Conservation (phyloP, 2,113 vertebrate species). For the Strix uralensis region DNA sequence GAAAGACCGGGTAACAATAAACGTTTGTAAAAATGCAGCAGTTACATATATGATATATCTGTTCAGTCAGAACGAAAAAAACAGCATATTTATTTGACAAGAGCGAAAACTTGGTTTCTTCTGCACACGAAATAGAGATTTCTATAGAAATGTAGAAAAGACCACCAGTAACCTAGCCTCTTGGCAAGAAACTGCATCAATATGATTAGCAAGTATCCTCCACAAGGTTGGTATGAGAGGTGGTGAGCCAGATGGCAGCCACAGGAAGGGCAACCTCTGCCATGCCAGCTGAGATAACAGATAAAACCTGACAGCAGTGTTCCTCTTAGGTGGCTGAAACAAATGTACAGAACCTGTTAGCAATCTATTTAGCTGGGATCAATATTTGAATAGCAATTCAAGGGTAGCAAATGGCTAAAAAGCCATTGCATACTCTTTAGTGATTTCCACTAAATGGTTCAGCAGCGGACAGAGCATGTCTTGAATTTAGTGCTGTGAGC, state of each 20-base stretch:
- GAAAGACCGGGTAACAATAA: neutral
- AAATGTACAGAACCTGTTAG: slow-evolving; percentile 47
- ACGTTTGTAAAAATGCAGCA: neutral
- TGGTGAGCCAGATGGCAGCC: slow-evolving; percentile 57
- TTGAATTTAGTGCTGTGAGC: neutral
- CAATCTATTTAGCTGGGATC: slow-evolving; percentile 48
- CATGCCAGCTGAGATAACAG: slow-evolving; percentile 48
- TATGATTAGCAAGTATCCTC: slow-evolving; percentile 18
- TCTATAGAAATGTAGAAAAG: neutral
- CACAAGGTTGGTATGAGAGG: slow-evolving; percentile 9
- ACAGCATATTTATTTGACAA: neutral
- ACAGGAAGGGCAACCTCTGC: slow-evolving; percentile 35
- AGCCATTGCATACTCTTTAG: neutral
- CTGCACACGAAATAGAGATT: neutral
- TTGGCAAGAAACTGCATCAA: slow-evolving; percentile 9
- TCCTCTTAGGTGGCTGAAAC: slow-evolving; percentile 30
- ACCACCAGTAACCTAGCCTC: neutral
- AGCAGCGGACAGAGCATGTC: neutral
- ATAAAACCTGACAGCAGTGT: slow-evolving; percentile 50
- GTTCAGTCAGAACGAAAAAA: neutral
- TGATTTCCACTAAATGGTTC: slow-evolving; percentile 33
- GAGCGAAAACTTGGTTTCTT: neutral
- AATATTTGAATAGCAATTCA: slow-evolving; percentile 46
- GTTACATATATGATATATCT: neutral
- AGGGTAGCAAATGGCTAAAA: slow-evolving; percentile 34